These are phyloP conservation scores for Leptura quadrifasciata DNA, from an alignment of 2,888 invertebrate genomes.

Conservation along the genomic window DNA sequence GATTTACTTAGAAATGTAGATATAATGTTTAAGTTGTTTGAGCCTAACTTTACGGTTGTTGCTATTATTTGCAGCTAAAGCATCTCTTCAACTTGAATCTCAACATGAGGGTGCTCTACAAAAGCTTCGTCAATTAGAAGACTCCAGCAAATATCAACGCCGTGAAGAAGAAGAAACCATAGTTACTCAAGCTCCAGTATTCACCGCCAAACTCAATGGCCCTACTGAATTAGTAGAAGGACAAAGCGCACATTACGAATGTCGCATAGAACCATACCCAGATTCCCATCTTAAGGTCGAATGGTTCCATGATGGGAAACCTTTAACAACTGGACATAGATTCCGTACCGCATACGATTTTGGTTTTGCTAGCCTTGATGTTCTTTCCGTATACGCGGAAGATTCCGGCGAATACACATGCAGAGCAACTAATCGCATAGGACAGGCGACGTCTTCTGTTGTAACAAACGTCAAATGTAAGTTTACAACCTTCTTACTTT, in stretches of 20 bases:
- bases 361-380: constrained; percentile 97
- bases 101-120: constrained; percentile 92
- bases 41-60: not conserved
- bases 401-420: constrained; percentile 96
- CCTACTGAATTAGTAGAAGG: constrained; percentile 90
- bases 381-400: constrained; percentile 93
- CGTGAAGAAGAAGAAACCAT: constrained; percentile 87
- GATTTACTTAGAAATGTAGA: not conserved
- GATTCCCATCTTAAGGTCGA: constrained; percentile 92
- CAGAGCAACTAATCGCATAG: constrained; percentile 89
- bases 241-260: constrained; percentile 94
- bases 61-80: constrained; percentile 81
- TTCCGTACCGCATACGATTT: constrained; percentile 97
- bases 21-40: not conserved
- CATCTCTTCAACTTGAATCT: constrained; percentile 89
- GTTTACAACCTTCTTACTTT: constrained; percentile 67
- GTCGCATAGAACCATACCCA: constrained; percentile 94
- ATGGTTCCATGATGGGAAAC: constrained; percentile 95
- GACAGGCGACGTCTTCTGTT: constrained; percentile 88
- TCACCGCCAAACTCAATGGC: constrained; percentile 90
- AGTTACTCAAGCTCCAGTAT: constrained; percentile 89
- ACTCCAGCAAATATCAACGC: constrained; percentile 85
- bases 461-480: constrained; percentile 87
- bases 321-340: constrained; percentile 90
- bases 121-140: constrained; percentile 91